Percentiles rank a stretch among this genome's conserved stretches.
These are phyloP conservation scores for Volucella inflata DNA, from an alignment of 2,888 invertebrate species.

Conservation along the genomic window DNA sequence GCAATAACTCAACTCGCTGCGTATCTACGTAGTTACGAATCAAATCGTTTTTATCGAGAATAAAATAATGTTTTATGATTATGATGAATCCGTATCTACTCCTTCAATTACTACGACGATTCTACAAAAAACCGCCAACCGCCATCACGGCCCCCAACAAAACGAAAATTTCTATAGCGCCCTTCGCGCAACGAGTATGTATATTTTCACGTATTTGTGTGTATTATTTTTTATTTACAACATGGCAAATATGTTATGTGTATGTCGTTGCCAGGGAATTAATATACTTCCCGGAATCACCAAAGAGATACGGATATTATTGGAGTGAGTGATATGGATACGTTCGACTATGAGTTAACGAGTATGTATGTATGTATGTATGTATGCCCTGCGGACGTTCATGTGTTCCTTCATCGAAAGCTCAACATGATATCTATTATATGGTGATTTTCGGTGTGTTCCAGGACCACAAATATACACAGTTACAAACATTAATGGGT, in stretches of 20 bases:
- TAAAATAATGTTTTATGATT: constrained; percentile 67
- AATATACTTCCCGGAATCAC: constrained; percentile 66
- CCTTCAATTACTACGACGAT: no score
- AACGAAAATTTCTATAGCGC: constrained; percentile 34
- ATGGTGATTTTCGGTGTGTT: constrained; percentile 58
- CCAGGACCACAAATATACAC: neutral
- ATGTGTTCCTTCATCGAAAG: constrained; percentile 44
- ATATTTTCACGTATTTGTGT: neutral
- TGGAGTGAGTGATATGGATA: constrained; percentile 26
- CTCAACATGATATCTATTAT: constrained; percentile 66
- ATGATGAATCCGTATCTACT: constrained; percentile 21
- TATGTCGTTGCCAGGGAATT: constrained; percentile 58
- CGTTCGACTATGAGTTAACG: constrained; percentile 9
- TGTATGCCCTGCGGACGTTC: constrained; percentile 62
- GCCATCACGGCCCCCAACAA: neutral
- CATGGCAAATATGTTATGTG: constrained; percentile 54
- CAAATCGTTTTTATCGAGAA: constrained; percentile 65
- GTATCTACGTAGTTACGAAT: constrained; percentile 35
- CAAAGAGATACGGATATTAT: constrained; percentile 48
- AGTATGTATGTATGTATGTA: no score
- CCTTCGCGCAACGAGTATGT: constrained; percentile 8
- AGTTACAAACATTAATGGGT: neutral
- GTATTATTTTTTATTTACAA: constrained; percentile 56
- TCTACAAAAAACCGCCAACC: neutral
- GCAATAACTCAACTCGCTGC: constrained; percentile 58